Base-by-base conservation (phyloP, 2,113 vertebrate species). In the Patagioenas fasciata region DNA sequence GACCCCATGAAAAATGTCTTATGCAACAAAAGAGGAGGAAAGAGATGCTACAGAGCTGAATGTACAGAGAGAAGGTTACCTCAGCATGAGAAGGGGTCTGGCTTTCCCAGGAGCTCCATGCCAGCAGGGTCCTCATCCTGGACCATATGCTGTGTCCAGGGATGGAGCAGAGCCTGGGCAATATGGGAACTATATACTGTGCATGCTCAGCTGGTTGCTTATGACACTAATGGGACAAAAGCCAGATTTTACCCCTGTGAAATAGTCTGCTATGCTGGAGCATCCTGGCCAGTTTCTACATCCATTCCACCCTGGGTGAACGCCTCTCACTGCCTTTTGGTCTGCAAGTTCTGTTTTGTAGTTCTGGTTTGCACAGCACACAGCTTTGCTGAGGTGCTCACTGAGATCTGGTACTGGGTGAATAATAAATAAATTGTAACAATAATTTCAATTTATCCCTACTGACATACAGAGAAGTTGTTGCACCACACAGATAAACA, bases 21-120 rank as follows among this genome's bases (percentile, higher is more conserved):
- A n/a, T 18, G 28, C 7, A 67, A 47, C 23, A 47, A 18, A 32
- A 70, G 10, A 64, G 10, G 24, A 58, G 9, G 12, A 11, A 53
- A 80, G 25, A 70, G 18, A 54, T 0, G 1, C 5, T 29, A 8
- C 9, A 36, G 38, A 65, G n/a, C n/a, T 77, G 64, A 81, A 34
- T 0, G 0, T 32, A 47, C 11, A 25, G 18, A 40, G 4, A 48
- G 8, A 14, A 54, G 21, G 12, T 12, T 66, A 31, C 15, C 9
- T 67, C 0, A 0, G 3, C 11, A 25, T 15, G 38, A 53, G 51
- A 40, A 75, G 26, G 3, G 1, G 1, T 50, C 11, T 72, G 21
- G 13, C 6, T 77, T 93, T 81, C 15, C 25, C 21, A 40, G 18
- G 5, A 5, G 32, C 15, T 25, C 7, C 0, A 0, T 65, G 16